Evolutionary conservation across 2,888 invertebrate species (phyloP), one percentile per base, ranked within the genome.

Genomic region (Sphecodes monilicornis): DNA sequence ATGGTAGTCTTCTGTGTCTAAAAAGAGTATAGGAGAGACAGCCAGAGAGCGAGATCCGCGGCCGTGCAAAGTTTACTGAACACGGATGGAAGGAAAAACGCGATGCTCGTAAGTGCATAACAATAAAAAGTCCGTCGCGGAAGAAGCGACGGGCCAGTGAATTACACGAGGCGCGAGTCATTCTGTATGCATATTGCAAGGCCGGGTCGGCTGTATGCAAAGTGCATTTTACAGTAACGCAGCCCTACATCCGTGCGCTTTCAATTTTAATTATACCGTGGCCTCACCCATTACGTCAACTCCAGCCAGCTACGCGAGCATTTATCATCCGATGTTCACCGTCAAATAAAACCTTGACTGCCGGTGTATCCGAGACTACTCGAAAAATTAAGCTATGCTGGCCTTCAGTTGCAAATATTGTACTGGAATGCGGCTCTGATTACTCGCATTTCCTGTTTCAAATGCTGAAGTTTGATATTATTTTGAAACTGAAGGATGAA

Each of bases 221-320:
- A 81, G 75, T 86, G 84, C 86, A 87, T 87, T 88, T 86, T 86
- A 78, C 83, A 76, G 76, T 86, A 86, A 86, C 79, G 50, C 80
- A 41, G 41, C 76, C 70, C 77, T 81, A 84, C 77, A 79, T 88
- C 68, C 86, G 64, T 66, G 83, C 60, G 78, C 78, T 84, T 88
- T 80, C 78, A 84, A 88, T 78, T 88, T 88, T 88, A 88, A 88
- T 88, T 78, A 78, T 60, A 76, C 64, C 76, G 26, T 46, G 73
- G 36, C 72, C 75, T 46, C 39, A 18, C 18, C 29, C 74, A 66
- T 84, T 72, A 69, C 36, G 76, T 76, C 78, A 64, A 60, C 57
- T 66, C 54, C 10, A 70, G 74, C 71, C 43, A 76, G 76, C 36
- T 43, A 76, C 64, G 57, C 66, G 76, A 46, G 77, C 71, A 71